A percentile compares a stretch with the other conserved stretches of the same genome.
Evolutionary conservation across 30 jellyfish, hydroid and myxozoan species (phyloP).

Genomic region (Turritopsis dohrnii): DNA sequence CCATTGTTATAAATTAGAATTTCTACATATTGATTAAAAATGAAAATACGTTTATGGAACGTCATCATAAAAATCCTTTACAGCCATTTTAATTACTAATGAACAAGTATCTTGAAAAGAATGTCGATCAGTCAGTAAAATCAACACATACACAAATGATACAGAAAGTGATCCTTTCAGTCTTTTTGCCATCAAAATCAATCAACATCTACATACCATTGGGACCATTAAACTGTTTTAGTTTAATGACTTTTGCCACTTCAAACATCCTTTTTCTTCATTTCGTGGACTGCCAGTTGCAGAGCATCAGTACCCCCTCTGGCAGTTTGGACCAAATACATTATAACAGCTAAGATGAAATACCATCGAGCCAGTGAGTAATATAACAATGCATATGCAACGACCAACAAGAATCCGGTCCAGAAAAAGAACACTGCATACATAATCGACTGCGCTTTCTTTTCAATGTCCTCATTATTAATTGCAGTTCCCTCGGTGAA

Average conservation of each 20-base stretch:
- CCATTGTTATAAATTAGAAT: too few relatives aligned
- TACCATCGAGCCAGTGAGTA: conserved; percentile 28
- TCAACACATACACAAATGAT: too few relatives aligned
- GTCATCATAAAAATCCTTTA: too few relatives aligned
- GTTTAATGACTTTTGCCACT: background rate
- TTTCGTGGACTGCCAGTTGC: conserved; percentile 24
- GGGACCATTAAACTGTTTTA: background rate
- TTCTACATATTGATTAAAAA: too few relatives aligned
- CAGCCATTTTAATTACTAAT: too few relatives aligned
- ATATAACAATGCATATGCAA: conserved; percentile 3
- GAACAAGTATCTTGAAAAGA: too few relatives aligned
- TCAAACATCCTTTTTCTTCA: background rate
- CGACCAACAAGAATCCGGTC: conserved; percentile 12
- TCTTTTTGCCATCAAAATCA: background rate
- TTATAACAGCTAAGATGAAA: background rate
- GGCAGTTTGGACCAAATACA: conserved; percentile 7
- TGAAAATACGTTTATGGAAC: too few relatives aligned
- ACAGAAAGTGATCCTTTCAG: too few relatives aligned
- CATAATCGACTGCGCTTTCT: conserved; percentile 12
- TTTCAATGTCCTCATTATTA: background rate
- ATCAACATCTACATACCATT: background rate
- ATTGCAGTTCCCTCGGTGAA: conserved; percentile 34
- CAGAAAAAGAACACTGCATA: conserved; percentile 1
- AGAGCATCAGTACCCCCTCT: conserved; percentile 27
- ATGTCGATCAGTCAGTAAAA: too few relatives aligned